A percentile compares a stretch with the other conserved stretches of the same genome.
These are phyloP conservation scores for Megathymus violae DNA, from an alignment of 1,140 invertebrate species.

Conservation along the genomic window DNA sequence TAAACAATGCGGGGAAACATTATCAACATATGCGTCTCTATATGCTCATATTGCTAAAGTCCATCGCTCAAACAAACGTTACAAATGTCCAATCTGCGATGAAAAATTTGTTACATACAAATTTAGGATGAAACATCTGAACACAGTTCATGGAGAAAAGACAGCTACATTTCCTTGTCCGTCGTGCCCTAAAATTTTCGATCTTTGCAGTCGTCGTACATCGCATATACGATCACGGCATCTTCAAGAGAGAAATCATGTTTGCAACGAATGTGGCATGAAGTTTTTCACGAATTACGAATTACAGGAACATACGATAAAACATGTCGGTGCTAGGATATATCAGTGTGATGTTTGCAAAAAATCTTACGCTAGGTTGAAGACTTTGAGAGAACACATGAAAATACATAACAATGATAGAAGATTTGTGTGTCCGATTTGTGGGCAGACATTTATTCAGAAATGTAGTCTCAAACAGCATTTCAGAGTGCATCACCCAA, in stretches of 20 bases:
- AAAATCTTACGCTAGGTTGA: constrained; percentile 82
- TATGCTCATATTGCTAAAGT: constrained; percentile 67
- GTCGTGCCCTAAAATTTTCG: constrained; percentile 70
- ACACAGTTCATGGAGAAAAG: constrained; percentile 64
- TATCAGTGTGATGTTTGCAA: constrained; percentile 80
- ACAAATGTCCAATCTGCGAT: constrained; percentile 74
- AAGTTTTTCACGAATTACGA: constrained; percentile 75
- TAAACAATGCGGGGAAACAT: constrained; percentile 63
- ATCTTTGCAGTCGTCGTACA: constrained; percentile 68
- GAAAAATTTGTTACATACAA: constrained; percentile 73
- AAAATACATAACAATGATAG: constrained; percentile 78
- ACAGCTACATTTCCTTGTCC: constrained; percentile 66
- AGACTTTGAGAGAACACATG: constrained; percentile 83
- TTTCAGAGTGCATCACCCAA: constrained; percentile 69
- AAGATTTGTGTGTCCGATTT: constrained; percentile 69
- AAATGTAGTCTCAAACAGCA: constrained; percentile 73
- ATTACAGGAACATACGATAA: constrained; percentile 69
- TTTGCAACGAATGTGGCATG: constrained; percentile 72
- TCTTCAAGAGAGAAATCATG: constrained; percentile 69
- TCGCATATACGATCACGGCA: constrained; percentile 68
- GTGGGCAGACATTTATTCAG: constrained; percentile 78
- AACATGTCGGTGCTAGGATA: constrained; percentile 71
- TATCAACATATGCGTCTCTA: constrained; percentile 56
- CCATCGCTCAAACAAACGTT: constrained; percentile 69
- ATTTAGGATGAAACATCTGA: constrained; percentile 70